These are phyloP conservation scores for Notodonta dromedarius DNA, from an alignment of 2,888 invertebrate genomes.

Conservation along the genomic window DNA sequence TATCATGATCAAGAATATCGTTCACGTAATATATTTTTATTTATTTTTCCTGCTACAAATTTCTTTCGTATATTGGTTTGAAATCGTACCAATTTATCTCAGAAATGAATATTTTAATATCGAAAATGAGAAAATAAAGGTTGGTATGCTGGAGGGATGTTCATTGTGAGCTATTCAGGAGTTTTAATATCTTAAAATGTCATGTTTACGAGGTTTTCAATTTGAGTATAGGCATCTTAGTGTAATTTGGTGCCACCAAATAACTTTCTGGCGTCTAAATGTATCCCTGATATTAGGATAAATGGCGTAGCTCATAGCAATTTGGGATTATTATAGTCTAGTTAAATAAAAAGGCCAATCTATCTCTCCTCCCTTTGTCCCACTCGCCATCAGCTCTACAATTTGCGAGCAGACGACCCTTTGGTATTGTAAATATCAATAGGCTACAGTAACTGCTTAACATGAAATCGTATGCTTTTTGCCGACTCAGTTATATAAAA, in stretches of 20 bases:
- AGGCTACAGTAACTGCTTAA: too few relatives aligned
- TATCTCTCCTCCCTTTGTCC: too few relatives aligned
- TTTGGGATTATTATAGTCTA: background rate
- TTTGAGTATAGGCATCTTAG: background rate
- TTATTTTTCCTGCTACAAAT: background rate
- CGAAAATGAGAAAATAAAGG: background rate
- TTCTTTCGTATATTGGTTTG: background rate
- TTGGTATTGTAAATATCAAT: too few relatives aligned
- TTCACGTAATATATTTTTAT: too few relatives aligned
- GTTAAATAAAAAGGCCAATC: background rate
- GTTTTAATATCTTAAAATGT: background rate
- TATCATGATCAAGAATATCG: too few relatives aligned
- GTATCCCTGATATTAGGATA: background rate
- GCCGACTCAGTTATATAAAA: too few relatives aligned
- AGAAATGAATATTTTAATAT: constrained; percentile 1
- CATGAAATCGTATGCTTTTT: too few relatives aligned
- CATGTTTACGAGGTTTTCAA: constrained; percentile 1
- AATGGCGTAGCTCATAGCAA: background rate
- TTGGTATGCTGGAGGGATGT: background rate
- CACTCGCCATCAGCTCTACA: too few relatives aligned
- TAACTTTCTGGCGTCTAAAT: background rate
- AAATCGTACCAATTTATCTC: background rate
- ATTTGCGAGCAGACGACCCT: too few relatives aligned
- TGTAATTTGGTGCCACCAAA: background rate
- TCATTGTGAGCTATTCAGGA: background rate